These are phyloP conservation scores for Diarsia mendica DNA, from an alignment of 2,888 invertebrate species.

Conservation along the genomic window DNA sequence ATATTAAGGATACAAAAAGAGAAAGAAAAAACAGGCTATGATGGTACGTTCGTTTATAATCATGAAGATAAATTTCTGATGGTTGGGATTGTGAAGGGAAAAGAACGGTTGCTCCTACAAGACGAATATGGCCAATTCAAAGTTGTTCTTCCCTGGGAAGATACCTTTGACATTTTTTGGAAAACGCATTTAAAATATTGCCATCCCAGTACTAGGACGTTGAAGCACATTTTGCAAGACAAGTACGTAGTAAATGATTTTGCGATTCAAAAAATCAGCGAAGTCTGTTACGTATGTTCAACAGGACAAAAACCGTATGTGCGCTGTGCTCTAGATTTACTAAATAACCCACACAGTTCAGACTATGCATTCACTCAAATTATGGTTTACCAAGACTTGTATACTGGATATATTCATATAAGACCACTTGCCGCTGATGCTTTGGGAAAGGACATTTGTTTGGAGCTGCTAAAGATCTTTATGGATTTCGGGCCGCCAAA, in stretches of 20 bases:
- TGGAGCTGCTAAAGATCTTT: constrained; percentile 46
- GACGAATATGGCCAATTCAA: background rate
- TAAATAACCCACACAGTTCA: too few species aligned
- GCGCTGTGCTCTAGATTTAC: constrained; percentile 15
- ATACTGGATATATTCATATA: constrained; percentile 44
- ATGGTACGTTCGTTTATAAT: background rate
- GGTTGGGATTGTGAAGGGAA: background rate
- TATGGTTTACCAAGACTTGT: constrained; percentile 48
- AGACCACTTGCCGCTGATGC: constrained; percentile 29
- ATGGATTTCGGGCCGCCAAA: constrained; percentile 58
- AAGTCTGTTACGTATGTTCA: constrained; percentile 34
- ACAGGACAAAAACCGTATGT: constrained; percentile 20
- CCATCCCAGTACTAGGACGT: constrained; percentile 7
- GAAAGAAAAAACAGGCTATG: background rate
- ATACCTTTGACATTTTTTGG: constrained; percentile 48
- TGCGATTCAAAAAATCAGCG: constrained; percentile 12
- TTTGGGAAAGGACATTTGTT: constrained; percentile 27
- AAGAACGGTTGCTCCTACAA: constrained; percentile 6
- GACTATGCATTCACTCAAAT: constrained; percentile 27
- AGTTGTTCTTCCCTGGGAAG: constrained; percentile 37
- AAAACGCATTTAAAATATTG: constrained; percentile 19
- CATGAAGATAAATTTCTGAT: constrained; percentile 4
- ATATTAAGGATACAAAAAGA: constrained; percentile 14
- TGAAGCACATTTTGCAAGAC: constrained; percentile 7
- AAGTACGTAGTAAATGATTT: constrained; percentile 28